These are phyloP conservation scores for Halichoerus grypus DNA, from an alignment of 2,113 vertebrate species.

Conservation along the genomic window DNA sequence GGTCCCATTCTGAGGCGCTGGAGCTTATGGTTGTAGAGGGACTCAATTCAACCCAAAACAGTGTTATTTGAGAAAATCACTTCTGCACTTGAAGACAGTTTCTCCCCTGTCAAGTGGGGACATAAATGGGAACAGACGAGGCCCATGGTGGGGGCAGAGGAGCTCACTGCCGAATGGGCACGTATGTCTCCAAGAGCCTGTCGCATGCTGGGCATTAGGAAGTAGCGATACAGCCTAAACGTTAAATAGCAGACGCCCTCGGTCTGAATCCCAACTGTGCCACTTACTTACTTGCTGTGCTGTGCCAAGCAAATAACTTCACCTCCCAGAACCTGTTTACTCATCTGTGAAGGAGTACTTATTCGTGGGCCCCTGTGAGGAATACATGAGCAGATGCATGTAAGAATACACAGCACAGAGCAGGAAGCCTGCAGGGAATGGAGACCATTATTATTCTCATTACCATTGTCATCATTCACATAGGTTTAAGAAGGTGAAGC, in stretches of 20 bases:
- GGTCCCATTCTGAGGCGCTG: background rate
- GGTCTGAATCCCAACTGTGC: background rate
- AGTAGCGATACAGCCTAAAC: accelerated
- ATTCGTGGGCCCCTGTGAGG: background rate
- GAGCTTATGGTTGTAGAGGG: background rate
- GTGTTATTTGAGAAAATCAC: background rate
- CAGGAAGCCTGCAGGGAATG: background rate
- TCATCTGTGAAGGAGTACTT: background rate
- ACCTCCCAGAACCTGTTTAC: background rate
- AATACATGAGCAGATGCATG: background rate
- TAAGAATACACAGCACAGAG: background rate
- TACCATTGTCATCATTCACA: background rate
- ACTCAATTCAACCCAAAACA: background rate
- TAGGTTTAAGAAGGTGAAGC: background rate
- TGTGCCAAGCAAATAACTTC: background rate
- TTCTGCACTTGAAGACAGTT: background rate
- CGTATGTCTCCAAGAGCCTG: accelerated
- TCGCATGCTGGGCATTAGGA: accelerated
- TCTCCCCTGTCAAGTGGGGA: background rate
- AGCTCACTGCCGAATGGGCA: background rate
- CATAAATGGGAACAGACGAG: background rate
- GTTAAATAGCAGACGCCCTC: background rate
- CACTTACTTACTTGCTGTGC: background rate
- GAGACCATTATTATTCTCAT: background rate
- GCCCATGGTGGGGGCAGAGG: background rate